phyloP scores from a whole-genome alignment of 2,797 vertebrate genomes.

The Sebastes oblongus region DNA sequence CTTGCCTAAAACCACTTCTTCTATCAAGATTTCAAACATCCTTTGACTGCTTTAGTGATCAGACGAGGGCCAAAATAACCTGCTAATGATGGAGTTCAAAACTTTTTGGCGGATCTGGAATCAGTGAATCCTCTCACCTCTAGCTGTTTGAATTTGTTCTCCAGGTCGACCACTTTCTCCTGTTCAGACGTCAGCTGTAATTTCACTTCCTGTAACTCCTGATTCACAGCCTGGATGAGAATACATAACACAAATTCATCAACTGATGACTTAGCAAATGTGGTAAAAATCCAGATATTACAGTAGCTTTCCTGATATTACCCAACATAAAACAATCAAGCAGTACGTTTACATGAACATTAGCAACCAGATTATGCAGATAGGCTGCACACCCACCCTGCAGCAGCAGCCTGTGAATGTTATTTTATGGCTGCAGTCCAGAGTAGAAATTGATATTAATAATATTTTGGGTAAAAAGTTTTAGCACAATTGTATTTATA shows the following conservation, averaged over 20 bases:
- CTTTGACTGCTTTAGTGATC: background rate
- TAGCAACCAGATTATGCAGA: background rate
- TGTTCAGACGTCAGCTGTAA: constrained; percentile 78
- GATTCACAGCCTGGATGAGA: constrained; percentile 75
- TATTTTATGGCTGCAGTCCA: too few relatives aligned
- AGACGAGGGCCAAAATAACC: background rate
- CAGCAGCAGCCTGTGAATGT: too few relatives aligned
- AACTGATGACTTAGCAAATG: background rate
- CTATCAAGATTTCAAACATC: background rate
- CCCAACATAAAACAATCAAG: background rate
- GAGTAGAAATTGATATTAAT: too few relatives aligned
- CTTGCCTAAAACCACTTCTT: background rate
- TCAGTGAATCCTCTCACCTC: constrained; percentile 78
- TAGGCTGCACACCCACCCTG: too few relatives aligned
- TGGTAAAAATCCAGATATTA: background rate
- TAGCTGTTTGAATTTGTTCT: constrained; percentile 80
- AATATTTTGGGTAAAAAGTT: too few relatives aligned
- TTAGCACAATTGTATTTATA: too few relatives aligned
- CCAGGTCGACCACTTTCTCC: constrained; percentile 63
- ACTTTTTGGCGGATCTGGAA: background rate
- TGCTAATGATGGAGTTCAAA: background rate
- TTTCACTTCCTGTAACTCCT: constrained; percentile 80
- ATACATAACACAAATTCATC: background rate
- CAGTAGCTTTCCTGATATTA: background rate
- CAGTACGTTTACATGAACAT: background rate